A percentile compares a stretch with the other conserved stretches of the same genome.
Conservation (phyloP, 2,113 vertebrate species). For the Erinaceus europaeus region DNA sequence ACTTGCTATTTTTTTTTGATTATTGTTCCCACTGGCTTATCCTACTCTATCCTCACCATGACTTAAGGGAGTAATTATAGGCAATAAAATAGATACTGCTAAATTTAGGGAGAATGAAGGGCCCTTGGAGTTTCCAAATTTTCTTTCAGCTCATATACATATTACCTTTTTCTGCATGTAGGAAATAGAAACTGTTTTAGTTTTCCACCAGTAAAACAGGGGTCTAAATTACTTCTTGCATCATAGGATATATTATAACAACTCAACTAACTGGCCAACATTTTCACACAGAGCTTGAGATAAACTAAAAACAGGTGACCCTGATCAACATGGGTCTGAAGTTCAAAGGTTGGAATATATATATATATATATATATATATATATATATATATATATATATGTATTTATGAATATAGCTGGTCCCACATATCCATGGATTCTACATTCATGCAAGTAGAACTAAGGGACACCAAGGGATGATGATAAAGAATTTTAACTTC, state of each 20-base stretch:
- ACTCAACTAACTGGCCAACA: neutral
- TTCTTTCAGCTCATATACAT: slow-evolving; percentile 11
- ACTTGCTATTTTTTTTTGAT: slow-evolving; percentile 44
- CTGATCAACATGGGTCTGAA: neutral
- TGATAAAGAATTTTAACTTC: too few relatives aligned
- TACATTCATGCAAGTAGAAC: neutral
- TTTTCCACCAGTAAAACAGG: slow-evolving; percentile 52
- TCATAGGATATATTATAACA: slow-evolving; percentile 37
- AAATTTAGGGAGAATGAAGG: slow-evolving; percentile 27
- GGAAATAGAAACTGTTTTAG: slow-evolving; percentile 18
- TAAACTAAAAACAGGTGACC: neutral
- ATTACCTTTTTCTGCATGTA: neutral
- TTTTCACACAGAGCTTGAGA: slow-evolving; percentile 8
- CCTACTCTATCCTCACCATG: neutral
- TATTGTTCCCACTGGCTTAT: neutral
- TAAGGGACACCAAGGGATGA: too few relatives aligned
- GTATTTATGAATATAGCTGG: neutral
- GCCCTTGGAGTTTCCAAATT: slow-evolving; percentile 29
- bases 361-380: too few relatives aligned
- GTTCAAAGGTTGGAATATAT: neutral
- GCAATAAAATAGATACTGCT: slow-evolving; percentile 23
- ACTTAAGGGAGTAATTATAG: slow-evolving; percentile 38
- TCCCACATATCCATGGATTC: neutral
- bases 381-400: too few relatives aligned
- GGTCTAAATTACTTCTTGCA: slow-evolving; percentile 12